These are phyloP conservation scores for Plumapathes pennacea DNA, from an alignment of 92 coral and sea anemone genomes.

Conservation along the genomic window DNA sequence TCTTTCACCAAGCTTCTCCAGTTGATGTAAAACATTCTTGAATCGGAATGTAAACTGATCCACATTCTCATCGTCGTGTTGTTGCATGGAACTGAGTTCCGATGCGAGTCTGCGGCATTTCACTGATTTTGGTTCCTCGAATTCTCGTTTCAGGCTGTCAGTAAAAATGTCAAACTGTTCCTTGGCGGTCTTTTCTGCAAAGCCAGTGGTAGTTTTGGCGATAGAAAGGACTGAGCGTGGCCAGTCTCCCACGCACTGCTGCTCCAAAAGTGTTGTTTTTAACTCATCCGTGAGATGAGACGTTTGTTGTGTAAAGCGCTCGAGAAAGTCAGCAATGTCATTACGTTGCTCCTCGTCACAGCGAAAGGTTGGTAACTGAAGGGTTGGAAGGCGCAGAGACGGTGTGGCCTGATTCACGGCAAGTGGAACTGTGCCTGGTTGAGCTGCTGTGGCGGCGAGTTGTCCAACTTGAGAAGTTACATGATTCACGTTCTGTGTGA, in stretches of 20 bases:
- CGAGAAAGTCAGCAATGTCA: slow-evolving; percentile 24
- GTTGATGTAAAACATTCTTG: slow-evolving; percentile 24
- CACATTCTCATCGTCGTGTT: slow-evolving; percentile 12
- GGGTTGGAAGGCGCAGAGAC: slow-evolving; percentile 19
- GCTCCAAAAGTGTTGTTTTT: slow-evolving; percentile 24
- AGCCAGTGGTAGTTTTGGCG: slow-evolving; percentile 2
- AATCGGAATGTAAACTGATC: slow-evolving; percentile 30
- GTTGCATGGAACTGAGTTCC: slow-evolving; percentile 19
- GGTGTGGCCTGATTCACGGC: slow-evolving; percentile 7
- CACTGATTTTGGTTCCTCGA: slow-evolving; percentile 19
- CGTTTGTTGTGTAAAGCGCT: slow-evolving; percentile 23
- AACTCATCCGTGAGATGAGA: slow-evolving; percentile 5
- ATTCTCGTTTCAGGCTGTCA: slow-evolving; percentile 4
- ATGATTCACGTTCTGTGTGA: slow-evolving; percentile 13
- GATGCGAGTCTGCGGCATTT: slow-evolving; percentile 22
- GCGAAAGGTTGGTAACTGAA: slow-evolving; percentile 28
- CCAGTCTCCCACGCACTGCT: slow-evolving; percentile 37
- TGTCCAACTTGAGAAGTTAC: slow-evolving; percentile 19
- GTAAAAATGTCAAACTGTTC: slow-evolving; percentile 17
- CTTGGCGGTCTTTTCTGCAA: slow-evolving; percentile 12
- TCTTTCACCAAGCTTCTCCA: slow-evolving; percentile 12
- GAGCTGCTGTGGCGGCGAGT: background rate
- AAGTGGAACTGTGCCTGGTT: background rate
- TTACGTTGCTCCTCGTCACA: slow-evolving; percentile 1
- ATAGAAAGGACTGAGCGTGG: slow-evolving; percentile 18